phyloP scores from a whole-genome alignment of 2,797 vertebrate species.

The Centropyge bicolor region DNA sequence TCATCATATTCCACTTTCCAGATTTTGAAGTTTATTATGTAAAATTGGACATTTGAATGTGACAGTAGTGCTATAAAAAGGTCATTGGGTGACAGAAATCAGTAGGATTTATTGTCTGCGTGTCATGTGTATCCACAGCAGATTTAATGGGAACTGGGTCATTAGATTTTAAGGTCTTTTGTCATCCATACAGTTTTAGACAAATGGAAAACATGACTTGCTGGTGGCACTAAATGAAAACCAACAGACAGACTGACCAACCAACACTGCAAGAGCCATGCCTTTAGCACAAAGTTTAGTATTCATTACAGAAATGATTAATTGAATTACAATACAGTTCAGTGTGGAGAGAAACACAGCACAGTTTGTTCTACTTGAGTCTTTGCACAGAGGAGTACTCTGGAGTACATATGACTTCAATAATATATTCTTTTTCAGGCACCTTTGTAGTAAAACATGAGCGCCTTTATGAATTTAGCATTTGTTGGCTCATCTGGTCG shows the following conservation, averaged over 20 bases:
- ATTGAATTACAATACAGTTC: background rate
- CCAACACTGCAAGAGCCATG: background rate
- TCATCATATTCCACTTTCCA: background rate
- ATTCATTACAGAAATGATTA: constrained; percentile 1
- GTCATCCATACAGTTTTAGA: constrained; percentile 6
- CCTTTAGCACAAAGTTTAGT: background rate
- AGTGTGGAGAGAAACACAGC: background rate
- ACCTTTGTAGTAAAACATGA: background rate
- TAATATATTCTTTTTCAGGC: constrained; percentile 18
- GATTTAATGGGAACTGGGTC: constrained; percentile 18
- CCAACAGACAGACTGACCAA: background rate
- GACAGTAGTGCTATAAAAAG: background rate
- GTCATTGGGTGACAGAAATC: background rate
- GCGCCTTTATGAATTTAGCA: constrained; percentile 6
- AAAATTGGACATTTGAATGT: background rate
- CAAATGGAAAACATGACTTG: background rate
- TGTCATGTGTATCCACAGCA: background rate
- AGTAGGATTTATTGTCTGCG: background rate
- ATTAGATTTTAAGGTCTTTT: constrained; percentile 13
- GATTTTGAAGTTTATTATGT: background rate
- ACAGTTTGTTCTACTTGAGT: background rate
- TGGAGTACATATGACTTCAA: background rate
- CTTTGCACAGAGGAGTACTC: constrained; percentile 19
- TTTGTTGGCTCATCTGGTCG: background rate
- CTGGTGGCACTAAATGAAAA: constrained; percentile 6